A percentile compares a stretch with the other conserved stretches of the same genome.
These are phyloP conservation scores for Limnephilus marmoratus DNA, from an alignment of 2,888 invertebrate species.

Conservation along the genomic window DNA sequence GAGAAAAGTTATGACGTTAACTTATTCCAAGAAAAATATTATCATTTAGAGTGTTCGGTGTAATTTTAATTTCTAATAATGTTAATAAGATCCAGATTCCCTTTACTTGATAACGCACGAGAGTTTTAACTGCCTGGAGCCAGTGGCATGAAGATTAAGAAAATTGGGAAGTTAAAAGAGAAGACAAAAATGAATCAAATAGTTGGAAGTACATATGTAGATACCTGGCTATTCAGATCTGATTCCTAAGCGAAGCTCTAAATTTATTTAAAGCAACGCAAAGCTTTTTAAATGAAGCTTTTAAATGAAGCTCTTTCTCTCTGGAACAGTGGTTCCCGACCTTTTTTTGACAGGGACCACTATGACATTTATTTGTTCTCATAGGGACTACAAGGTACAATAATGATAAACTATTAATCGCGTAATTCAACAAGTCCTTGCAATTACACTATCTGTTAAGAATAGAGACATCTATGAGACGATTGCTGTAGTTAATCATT, in stretches of 20 bases:
- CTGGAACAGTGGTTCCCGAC: too few relatives aligned
- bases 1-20: neutral
- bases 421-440: too few relatives aligned
- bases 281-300: too few relatives aligned
- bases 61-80: neutral
- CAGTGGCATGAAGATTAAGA: neutral
- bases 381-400: too few relatives aligned
- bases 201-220: neutral
- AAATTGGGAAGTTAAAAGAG: neutral
- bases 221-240: neutral
- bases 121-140: neutral
- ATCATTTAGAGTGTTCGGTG: neutral
- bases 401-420: too few relatives aligned
- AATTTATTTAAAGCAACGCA: too few relatives aligned
- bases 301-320: neutral
- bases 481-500: too few relatives aligned
- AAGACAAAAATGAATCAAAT: neutral
- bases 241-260: neutral
- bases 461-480: too few relatives aligned
- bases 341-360: too few relatives aligned
- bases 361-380: too few relatives aligned
- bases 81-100: neutral
- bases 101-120: neutral
- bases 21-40: neutral
- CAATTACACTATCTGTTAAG: too few relatives aligned